Base-by-base conservation (phyloP, 2,888 invertebrate species). In the Drosophila subquinaria region DNA sequence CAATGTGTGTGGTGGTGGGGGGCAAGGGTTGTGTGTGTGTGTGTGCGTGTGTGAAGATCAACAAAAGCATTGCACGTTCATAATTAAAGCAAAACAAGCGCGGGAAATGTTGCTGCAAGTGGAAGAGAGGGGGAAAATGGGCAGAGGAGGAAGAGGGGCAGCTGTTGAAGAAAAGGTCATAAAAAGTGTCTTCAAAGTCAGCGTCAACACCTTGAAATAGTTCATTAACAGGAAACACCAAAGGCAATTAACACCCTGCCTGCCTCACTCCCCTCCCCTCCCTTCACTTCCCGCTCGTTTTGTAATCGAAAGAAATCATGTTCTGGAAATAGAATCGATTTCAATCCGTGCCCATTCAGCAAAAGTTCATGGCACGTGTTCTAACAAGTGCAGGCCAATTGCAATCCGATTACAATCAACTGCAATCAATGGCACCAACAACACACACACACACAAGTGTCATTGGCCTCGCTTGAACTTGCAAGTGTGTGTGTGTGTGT, bases 401-500 rank as follows among this genome's bases (percentile, higher is more conserved):
- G 84, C 89, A 84, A 84, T 88, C 87, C 89, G 89, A 89, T 84
- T 88, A 88, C 84, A 76, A 89, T 80, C 84, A 71, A 69, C 84
- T 81, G 89, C 84, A 84, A 84, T 84, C 88, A 88, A 74, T 73
- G 86, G 68, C 79, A 88, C 60, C 73, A 67, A 62, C 73, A 77
- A 70, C 36, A 47, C 69, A 69, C 66, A 63, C 52, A 65, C 66
- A 63, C 36, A 47, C 69, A 69, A 79, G 88, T 89, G 89, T 86
- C 86, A 86, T 76, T 86, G 86, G 75, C 86, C 86, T 76, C 76
- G 23, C 53, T 66, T 85, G 82, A 88, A 87, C 84, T 83, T 73
- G 27, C 56, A 4, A 38, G 20, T 70, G 27, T 51, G 10, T 48
- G 43, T 55, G 17, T 40, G n/a, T 47, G 17, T 33, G 23, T 30